Evolutionary conservation across 1,140 invertebrate genomes (phyloP).

Genomic region (Drepana arcuata): DNA sequence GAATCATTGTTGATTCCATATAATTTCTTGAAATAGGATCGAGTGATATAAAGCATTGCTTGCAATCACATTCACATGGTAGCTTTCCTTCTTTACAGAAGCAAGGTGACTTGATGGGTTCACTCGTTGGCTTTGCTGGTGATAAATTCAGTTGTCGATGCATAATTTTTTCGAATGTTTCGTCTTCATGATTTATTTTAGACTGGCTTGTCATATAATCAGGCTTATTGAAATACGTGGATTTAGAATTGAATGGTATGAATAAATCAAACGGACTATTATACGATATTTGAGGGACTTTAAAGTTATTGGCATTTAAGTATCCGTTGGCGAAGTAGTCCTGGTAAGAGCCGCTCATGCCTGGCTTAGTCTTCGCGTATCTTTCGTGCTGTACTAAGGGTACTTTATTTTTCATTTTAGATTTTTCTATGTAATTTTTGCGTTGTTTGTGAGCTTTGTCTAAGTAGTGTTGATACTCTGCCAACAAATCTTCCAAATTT

Average conservation of each 20-base stretch:
- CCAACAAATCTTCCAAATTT: constrained; percentile 42
- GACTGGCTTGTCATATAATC: constrained; percentile 3
- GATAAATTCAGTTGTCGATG: constrained; percentile 17
- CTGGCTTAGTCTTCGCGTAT: constrained; percentile 30
- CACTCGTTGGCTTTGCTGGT: constrained; percentile 5
- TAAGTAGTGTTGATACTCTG: constrained; percentile 54
- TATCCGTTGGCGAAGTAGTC: constrained; percentile 14
- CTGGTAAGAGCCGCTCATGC: constrained; percentile 16
- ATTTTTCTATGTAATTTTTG: constrained; percentile 34
- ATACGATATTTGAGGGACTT: constrained; percentile 13
- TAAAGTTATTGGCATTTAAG: constrained; percentile 9
- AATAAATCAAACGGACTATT: constrained; percentile 29
- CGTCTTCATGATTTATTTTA: constrained; percentile 10
- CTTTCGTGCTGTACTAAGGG: constrained; percentile 39
- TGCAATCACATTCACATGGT: constrained; percentile 44
- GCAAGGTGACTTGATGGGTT: constrained; percentile 23
- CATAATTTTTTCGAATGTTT: constrained; percentile 14
- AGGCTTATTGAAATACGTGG: constrained; percentile 12
- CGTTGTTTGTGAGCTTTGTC: constrained; percentile 52
- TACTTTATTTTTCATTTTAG: constrained; percentile 52
- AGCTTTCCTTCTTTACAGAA: constrained; percentile 36
- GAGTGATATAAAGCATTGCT: constrained; percentile 33
- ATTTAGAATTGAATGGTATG: constrained; percentile 19
- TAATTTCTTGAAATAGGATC: constrained; percentile 8
- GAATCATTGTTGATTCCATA: constrained; percentile 4